These are phyloP conservation scores for Pachymerium ferrugineum DNA, from an alignment of 2,888 invertebrate genomes.

Conservation along the genomic window DNA sequence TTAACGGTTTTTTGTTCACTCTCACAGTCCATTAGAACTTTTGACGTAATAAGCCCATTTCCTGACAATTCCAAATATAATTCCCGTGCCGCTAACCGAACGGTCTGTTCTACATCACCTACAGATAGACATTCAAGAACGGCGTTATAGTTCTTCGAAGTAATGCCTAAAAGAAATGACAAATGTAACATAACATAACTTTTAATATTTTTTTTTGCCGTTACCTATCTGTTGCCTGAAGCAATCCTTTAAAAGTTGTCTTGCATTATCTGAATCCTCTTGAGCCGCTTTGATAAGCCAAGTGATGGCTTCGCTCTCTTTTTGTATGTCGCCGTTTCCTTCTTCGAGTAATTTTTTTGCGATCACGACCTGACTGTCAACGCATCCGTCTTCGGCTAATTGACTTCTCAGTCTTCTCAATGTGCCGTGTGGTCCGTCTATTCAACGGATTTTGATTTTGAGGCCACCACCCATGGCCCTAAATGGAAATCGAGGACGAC, in stretches of 20 bases:
- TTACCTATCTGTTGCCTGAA: conserved; percentile 27
- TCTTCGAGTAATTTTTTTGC: conserved; percentile 77
- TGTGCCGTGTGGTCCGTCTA: conserved; percentile 41
- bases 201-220: too few species aligned
- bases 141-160: background rate
- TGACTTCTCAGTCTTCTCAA: conserved; percentile 43
- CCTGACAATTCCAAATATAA: background rate
- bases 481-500: background rate
- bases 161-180: background rate
- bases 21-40: background rate
- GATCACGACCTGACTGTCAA: conserved; percentile 79
- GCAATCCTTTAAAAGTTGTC: conserved; percentile 59
- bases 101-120: background rate
- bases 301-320: conserved; percentile 70
- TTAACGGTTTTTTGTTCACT: too few species aligned
- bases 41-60: background rate
- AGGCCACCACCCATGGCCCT: background rate
- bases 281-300: conserved; percentile 91
- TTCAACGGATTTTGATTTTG: background rate
- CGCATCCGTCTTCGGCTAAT: conserved; percentile 79
- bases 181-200: too few species aligned
- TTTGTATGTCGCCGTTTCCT: conserved; percentile 37
- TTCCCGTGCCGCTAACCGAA: background rate
- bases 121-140: background rate
- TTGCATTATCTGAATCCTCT: conserved; percentile 83